phyloP scores from a whole-genome alignment of 2,113 vertebrate genomes.

The Calidris pygmaea region DNA sequence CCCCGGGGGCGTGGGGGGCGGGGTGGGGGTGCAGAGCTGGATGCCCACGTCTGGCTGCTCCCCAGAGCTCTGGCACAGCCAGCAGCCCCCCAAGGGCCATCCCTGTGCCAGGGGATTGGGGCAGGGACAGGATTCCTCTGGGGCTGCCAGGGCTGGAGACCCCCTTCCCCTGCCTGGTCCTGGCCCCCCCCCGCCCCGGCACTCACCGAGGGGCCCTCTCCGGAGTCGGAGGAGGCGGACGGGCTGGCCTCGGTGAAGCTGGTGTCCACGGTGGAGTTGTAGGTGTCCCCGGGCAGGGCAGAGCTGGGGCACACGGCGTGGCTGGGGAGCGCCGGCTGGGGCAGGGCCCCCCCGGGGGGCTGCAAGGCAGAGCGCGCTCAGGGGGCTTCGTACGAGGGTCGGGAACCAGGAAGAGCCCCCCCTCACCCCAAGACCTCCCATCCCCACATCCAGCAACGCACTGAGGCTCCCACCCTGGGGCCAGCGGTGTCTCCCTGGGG shows the following conservation, averaged over 20 bases:
- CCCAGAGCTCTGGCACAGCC: neutral
- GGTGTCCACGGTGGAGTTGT: constrained; percentile 86
- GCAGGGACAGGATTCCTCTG: neutral
- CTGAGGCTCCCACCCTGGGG: neutral
- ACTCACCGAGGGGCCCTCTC: constrained; percentile 81
- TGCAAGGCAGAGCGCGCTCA: constrained; percentile 27
- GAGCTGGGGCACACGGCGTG: constrained; percentile 84
- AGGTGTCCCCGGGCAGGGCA: constrained; percentile 89
- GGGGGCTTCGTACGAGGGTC: neutral
- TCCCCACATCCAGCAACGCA: neutral
- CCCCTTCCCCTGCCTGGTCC: neutral
- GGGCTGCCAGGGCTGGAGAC: neutral
- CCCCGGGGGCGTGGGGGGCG: neutral
- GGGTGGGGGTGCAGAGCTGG: neutral
- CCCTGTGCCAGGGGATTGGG: neutral
- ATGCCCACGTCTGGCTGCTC: neutral
- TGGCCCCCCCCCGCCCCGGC: rapidly evolving
- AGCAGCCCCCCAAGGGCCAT: no score
- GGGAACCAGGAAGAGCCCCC: neutral
- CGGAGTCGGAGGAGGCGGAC: constrained; percentile 65
- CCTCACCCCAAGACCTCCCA: neutral
- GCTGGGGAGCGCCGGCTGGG: constrained; percentile 85
- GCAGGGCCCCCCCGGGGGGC: constrained; percentile 80
- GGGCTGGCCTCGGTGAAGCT: constrained; percentile 76
- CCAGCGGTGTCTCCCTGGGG: neutral